Base-by-base conservation (phyloP, 2,797 vertebrate genomes). In the Tauraco hartlaubi region DNA sequence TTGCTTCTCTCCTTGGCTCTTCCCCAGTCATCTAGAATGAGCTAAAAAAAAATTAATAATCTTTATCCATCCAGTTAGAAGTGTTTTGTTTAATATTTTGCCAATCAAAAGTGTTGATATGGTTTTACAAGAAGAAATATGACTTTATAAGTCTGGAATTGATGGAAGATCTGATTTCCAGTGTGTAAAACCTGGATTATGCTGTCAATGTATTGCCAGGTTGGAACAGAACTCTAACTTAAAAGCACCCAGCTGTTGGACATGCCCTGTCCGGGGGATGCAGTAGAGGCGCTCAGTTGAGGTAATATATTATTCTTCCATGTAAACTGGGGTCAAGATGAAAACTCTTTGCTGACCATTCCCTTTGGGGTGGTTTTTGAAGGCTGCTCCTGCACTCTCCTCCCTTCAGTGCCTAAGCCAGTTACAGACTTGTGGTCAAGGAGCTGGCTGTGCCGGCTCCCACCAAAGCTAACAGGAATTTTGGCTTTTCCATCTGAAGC, bases 81-180 rank as follows among this genome's bases (percentile, higher is more conserved):
- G 56, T 5, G 3, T 28, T 68, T 90, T 84, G 79, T 68, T 81
- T 59, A 81, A 58, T 56, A 78, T 66, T 80, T 87, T 83, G 92
- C 91, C 95, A 95, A 35, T 92, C 79, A 73, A 89, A 95, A 90
- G 68, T 35, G 76, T 80, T 78, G 83, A 41, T 95, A 72, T 35
- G 85, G 52, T 75, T 92, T 91, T 94, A 96, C 76, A 78, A 92
- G 97, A 69, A 96, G 96, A 97, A 98, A 97, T 89, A 66, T 93
- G 96, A 97, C 92, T 97, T 95, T 92, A 31, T 91, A 90, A 94
- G 94, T 85, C 94, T 97, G 97, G 98, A 95, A 96, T 82, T 91
- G 97, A 94, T 85, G 92, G 67, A 49, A 48, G 87, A 29, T 56
- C 76, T 81, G 76, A 73, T 88, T 89, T 81, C 82, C 74, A 86